These are phyloP conservation scores for Antedon mediterranea DNA, from an alignment of 53 echinoderm and acorn worm genomes.

Conservation along the genomic window DNA sequence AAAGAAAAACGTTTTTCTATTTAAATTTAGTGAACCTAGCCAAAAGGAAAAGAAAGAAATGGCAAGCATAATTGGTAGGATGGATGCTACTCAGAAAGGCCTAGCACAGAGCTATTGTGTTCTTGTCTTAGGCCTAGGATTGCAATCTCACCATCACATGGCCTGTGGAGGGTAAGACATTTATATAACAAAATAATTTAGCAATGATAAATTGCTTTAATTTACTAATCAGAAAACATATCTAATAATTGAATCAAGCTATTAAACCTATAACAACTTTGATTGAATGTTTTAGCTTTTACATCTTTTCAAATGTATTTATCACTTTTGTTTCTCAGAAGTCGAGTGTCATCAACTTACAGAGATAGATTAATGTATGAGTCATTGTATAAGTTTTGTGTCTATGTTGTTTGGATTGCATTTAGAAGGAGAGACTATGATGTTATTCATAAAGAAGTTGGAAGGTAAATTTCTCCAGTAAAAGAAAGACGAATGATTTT, in stretches of 20 bases:
- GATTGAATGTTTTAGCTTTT: not conserved
- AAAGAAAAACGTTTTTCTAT: not conserved
- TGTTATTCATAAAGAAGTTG: slow-evolving; percentile 86
- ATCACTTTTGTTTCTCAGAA: slow-evolving; percentile 26
- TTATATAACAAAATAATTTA: too few relatives aligned
- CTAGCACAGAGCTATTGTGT: slow-evolving; percentile 86
- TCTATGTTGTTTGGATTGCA: slow-evolving; percentile 85
- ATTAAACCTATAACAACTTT: too few relatives aligned
- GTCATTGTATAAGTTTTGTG: slow-evolving; percentile 80
- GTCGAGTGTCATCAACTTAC: not conserved
- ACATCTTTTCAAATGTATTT: not conserved
- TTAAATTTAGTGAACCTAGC: slow-evolving; percentile 58
- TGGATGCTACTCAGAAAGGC: slow-evolving; percentile 63
- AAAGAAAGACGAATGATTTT: too few relatives aligned
- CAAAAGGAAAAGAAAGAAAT: slow-evolving; percentile 68
- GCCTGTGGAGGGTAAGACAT: slow-evolving; percentile 69
- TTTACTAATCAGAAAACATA: too few relatives aligned
- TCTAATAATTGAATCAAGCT: too few relatives aligned
- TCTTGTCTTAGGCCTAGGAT: slow-evolving; percentile 68
- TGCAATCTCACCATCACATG: slow-evolving; percentile 86
- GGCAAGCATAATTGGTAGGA: slow-evolving; percentile 58
- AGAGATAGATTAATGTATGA: not conserved
- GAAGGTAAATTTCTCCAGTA: too few relatives aligned
- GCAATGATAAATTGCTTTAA: too few relatives aligned
- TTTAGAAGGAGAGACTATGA: slow-evolving; percentile 92